phyloP scores from a whole-genome alignment of 2,888 invertebrate species.

The Noctua pronuba region DNA sequence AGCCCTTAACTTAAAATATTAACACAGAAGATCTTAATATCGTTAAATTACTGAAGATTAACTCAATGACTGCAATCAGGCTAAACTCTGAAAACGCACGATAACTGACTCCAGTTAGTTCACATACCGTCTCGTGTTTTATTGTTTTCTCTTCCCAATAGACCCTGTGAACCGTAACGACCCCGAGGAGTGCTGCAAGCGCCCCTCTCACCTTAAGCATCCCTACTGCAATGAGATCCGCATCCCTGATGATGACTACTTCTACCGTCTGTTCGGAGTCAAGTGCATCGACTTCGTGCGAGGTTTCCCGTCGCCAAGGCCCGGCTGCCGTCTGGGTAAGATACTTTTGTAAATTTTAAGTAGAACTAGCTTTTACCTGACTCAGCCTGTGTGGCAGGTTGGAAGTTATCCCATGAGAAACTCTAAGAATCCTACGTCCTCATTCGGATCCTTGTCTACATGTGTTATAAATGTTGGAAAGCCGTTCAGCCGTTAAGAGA shows the following conservation, averaged over 20 bases:
- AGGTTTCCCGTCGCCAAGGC: conserved; percentile 96
- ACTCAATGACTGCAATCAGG: neutral
- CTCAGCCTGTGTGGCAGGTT: neutral
- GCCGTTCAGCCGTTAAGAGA: neutral
- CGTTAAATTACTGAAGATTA: neutral
- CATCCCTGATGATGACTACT: conserved; percentile 97
- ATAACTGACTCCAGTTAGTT: neutral
- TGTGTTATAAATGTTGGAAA: neutral
- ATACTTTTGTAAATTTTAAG: conserved; percentile 13
- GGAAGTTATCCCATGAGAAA: neutral
- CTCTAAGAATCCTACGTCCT: neutral
- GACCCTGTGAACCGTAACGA: conserved; percentile 96
- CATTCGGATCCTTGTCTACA: neutral
- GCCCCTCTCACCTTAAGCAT: conserved; percentile 95
- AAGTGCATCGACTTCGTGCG: conserved; percentile 97
- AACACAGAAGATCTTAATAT: neutral
- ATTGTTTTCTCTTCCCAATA: conserved; percentile 82
- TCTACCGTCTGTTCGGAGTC: conserved; percentile 95
- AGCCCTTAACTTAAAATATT: neutral
- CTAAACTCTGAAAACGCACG: neutral
- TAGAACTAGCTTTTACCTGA: neutral
- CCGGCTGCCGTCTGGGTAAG: conserved; percentile 96
- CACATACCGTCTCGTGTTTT: conserved; percentile 50
- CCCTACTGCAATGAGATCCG: conserved; percentile 97
- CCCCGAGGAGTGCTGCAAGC: conserved; percentile 97